A percentile compares a stretch with the other conserved stretches of the same genome.
Evolutionary conservation across 2,888 invertebrate species (phyloP).

Genomic region (Drosophila neonasuta): DNA sequence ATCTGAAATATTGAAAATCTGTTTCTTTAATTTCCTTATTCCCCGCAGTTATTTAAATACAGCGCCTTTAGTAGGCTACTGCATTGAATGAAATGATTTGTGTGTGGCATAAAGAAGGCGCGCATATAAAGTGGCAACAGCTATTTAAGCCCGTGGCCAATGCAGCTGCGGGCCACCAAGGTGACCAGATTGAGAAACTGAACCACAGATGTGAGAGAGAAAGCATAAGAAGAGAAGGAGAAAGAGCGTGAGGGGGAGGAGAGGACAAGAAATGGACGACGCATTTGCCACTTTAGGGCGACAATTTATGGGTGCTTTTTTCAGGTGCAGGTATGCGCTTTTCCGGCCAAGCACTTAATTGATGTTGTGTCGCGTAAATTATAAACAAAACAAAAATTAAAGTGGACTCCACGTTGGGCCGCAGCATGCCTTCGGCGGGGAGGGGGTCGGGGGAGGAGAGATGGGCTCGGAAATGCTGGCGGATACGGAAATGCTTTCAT

Average conservation of each 20-base stretch:
- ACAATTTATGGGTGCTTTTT: slow-evolving; percentile 76
- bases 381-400: slow-evolving; percentile 80
- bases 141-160: slow-evolving; percentile 58
- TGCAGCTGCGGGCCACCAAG: slow-evolving; percentile 51
- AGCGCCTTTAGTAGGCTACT: neutral
- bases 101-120: slow-evolving; percentile 56
- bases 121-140: slow-evolving; percentile 68
- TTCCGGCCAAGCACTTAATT: slow-evolving; percentile 81
- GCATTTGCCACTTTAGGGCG: slow-evolving; percentile 69
- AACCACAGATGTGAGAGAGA: neutral
- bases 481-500: slow-evolving; percentile 79
- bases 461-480: slow-evolving; percentile 53
- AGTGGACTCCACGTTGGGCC: slow-evolving; percentile 66
- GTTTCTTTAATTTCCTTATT: too few species aligned
- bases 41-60: neutral
- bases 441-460: slow-evolving; percentile 13
- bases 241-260: neutral
- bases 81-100: slow-evolving; percentile 67
- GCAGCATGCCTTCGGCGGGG: neutral
- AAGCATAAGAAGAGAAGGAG: neutral
- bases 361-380: slow-evolving; percentile 82
- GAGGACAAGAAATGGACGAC: slow-evolving; percentile 31
- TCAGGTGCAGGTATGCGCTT: slow-evolving; percentile 80
- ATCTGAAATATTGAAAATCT: too few species aligned
- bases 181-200: slow-evolving; percentile 25